A percentile compares a stretch with the other conserved stretches of the same genome.
Evolutionary conservation across 2,113 vertebrate species (phyloP).

Genomic region (Thomomys bottae): DNA sequence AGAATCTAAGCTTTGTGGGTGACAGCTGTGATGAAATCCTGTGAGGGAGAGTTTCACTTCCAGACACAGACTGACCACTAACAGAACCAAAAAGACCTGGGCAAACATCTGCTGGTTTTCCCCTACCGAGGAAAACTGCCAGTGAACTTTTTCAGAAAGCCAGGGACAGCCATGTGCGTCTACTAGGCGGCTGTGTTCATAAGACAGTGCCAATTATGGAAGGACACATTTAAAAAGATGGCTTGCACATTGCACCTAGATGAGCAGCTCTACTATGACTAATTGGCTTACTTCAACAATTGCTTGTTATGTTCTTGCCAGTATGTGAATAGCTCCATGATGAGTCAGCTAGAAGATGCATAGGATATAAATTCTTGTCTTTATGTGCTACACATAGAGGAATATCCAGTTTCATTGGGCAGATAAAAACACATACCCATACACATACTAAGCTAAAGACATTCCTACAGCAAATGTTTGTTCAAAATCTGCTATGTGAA

Average conservation of each 20-base stretch:
- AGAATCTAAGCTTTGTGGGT: constrained; percentile 47
- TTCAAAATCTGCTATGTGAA: constrained; percentile 45
- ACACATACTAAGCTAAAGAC: neutral
- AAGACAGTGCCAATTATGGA: neutral
- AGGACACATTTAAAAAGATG: neutral
- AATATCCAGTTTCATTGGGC: neutral
- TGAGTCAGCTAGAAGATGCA: constrained; percentile 44
- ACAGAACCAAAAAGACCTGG: constrained; percentile 41
- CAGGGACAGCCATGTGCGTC: neutral
- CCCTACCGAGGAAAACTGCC: constrained; percentile 11
- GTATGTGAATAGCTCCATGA: constrained; percentile 14
- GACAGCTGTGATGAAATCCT: constrained; percentile 51
- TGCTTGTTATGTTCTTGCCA: constrained; percentile 23
- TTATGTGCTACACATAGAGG: neutral
- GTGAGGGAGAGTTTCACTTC: constrained; percentile 59
- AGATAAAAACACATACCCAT: constrained; percentile 1
- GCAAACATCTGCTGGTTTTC: constrained; percentile 29
- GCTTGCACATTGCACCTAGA: neutral
- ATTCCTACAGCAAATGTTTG: constrained; percentile 20
- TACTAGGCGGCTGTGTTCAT: constrained; percentile 10
- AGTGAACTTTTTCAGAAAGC: neutral
- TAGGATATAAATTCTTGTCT: constrained; percentile 46
- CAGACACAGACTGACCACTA: constrained; percentile 40
- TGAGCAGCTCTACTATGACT: neutral
- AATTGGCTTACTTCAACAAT: constrained; percentile 27